Evolutionary conservation across 1,140 invertebrate genomes (phyloP), one percentile per base, ranked within the genome.

Genomic region (Brachionus calyciflorus): DNA sequence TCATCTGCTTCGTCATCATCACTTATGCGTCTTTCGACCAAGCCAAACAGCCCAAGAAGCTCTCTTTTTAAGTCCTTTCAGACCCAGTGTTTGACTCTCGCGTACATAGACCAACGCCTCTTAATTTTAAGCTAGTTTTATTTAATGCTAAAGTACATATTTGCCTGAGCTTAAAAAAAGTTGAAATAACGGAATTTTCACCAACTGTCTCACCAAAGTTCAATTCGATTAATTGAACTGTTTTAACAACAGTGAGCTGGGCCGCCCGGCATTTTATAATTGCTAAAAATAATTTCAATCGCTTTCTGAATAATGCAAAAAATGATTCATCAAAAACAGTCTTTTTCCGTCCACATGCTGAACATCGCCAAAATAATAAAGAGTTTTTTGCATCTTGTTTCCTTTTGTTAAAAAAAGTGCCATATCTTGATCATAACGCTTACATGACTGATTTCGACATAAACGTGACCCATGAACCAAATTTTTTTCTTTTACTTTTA

Each of bases 301-400:
- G 33, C 55, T 60, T 60, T 60, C 33, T 60, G 17, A 60, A 37
- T n/a, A 60, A 37, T 37, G 28, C 30, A 60, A 60, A 60, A 60
- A 60, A 60, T 57, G 55, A 60, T 30, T 60, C 55, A 17, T 60
- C 55, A 33, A 37, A 60, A 60, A 33, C 55, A n/a, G 55, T 60
- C 33, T 60, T 60, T 6, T 26, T 33, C 37, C 30, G 30, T 7
- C 30, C 30, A 37, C 55, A 60, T 33, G 55, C 30, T 60, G 55
- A 60, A 60, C 55, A 60, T 33, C 30, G 30, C 55, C 55, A 60
- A 60, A 33, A 37, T 19, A 60, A 33, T 4, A 17, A 37, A 9
- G 7, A 33, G 14, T 60, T 60, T 60, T 60, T 60, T 33, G 55
- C 55, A 33, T 60, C 30, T 17, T 60, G 30, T 9, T 30, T 60